Conservation (phyloP, 2,113 vertebrate genomes). For the Puffinus mauretanicus region DNA sequence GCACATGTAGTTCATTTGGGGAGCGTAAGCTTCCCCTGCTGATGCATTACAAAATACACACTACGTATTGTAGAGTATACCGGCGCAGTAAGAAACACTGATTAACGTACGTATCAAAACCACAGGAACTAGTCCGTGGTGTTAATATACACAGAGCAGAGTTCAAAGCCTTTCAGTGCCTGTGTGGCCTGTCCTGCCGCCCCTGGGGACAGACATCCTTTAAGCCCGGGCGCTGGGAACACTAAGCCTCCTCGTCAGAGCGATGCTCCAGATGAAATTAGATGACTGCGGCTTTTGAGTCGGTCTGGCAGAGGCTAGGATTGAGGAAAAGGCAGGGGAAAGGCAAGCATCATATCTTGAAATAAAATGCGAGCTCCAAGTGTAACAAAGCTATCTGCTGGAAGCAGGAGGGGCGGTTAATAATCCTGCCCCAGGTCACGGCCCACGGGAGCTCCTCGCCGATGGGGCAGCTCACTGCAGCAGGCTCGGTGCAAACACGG, state of each 20-base stretch:
- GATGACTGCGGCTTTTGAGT: neutral
- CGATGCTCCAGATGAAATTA: neutral
- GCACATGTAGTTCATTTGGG: neutral
- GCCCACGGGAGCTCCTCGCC: neutral
- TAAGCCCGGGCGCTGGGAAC: accelerated
- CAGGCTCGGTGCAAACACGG: neutral
- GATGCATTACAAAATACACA: neutral
- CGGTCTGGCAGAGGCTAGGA: neutral
- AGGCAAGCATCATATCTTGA: neutral
- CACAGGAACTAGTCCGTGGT: neutral
- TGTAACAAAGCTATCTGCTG: neutral
- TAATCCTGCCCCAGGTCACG: neutral
- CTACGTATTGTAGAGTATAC: neutral
- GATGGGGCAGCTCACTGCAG: neutral
- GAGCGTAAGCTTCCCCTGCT: neutral
- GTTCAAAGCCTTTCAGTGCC: neutral
- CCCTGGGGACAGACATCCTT: neutral
- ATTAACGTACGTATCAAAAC: neutral
- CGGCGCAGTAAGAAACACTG: neutral
- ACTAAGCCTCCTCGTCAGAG: neutral
- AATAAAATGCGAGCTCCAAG: neutral
- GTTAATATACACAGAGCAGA: neutral
- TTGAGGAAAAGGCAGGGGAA: neutral
- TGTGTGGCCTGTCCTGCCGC: neutral
- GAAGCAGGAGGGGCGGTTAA: neutral